Conservation (phyloP, 2,113 vertebrate genomes). For the Eptesicus fuscus region DNA sequence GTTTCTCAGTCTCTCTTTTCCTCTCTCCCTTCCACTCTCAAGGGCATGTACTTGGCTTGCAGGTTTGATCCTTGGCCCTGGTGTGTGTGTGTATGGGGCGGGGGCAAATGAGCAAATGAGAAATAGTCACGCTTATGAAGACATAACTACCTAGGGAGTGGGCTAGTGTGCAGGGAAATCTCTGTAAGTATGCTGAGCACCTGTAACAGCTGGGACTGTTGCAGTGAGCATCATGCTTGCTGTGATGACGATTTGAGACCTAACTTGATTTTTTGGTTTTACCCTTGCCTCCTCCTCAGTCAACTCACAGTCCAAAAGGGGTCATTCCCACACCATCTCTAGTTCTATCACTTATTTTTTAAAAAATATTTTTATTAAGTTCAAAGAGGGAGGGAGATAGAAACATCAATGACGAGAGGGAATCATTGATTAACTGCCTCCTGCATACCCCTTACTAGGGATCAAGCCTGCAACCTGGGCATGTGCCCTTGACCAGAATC, state of each 20-base stretch:
- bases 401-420: no score
- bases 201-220: accelerated
- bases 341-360: background rate
- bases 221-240: background rate
- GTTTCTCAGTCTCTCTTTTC: no score
- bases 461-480: no score
- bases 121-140: background rate
- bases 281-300: background rate
- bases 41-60: no score
- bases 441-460: no score
- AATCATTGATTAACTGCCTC: no score
- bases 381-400: no score
- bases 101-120: background rate
- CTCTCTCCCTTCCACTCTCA: no score
- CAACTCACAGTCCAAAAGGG: background rate
- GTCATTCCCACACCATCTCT: background rate
- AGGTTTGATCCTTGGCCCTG: no score
- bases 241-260: background rate
- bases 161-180: background rate
- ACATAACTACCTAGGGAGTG: background rate
- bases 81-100: no score
- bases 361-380: no score
- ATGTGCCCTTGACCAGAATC: no score
- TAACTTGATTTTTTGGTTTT: background rate
- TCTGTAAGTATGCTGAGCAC: accelerated